phyloP scores from a whole-genome alignment of 1,140 invertebrate genomes.

The Drosophila kikkawai region DNA sequence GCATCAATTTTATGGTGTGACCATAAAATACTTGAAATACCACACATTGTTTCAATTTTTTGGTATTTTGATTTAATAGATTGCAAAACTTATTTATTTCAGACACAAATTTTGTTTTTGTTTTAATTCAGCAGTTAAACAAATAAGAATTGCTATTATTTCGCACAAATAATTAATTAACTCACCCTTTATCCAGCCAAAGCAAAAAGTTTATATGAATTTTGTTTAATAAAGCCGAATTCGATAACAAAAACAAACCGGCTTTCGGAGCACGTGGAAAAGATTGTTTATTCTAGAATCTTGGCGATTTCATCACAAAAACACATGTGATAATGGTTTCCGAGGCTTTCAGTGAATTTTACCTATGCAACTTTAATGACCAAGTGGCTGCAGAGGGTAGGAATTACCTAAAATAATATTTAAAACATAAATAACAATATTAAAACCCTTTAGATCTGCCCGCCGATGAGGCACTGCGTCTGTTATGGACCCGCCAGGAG shows the following conservation, averaged over 20 bases:
- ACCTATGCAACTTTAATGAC: conserved; percentile 70
- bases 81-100: neutral
- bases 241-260: neutral
- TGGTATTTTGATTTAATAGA: neutral
- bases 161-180: neutral
- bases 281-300: conserved; percentile 18
- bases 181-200: neutral
- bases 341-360: conserved; percentile 58
- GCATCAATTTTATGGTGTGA: neutral
- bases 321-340: conserved; percentile 47
- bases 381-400: conserved; percentile 42
- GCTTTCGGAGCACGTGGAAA: conserved; percentile 25
- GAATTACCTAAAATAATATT: too few species aligned
- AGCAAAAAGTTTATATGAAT: too few species aligned
- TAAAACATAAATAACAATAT: neutral
- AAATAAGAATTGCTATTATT: neutral
- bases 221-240: neutral
- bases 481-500: conserved; percentile 45
- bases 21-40: neutral
- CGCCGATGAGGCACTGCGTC: conserved; percentile 38
- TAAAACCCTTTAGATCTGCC: conserved; percentile 23
- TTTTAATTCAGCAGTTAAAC: neutral
- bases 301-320: conserved; percentile 12
- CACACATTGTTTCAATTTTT: neutral
- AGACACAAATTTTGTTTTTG: neutral